These are phyloP conservation scores for Psilanteris sp. DNA, from an alignment of 1,140 invertebrate species.

Conservation along the genomic window DNA sequence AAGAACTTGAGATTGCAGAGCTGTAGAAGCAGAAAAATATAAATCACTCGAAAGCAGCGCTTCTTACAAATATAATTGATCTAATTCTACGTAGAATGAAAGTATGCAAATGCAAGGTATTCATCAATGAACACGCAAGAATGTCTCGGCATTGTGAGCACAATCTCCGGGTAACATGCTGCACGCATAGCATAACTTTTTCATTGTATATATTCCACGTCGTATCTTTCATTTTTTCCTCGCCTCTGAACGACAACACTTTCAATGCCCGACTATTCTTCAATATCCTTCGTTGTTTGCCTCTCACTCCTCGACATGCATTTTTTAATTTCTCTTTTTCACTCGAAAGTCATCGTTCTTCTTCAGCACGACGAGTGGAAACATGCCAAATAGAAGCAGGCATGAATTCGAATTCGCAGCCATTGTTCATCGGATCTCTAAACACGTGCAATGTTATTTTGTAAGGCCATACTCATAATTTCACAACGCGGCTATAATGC, in stretches of 20 bases:
- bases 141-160: conserved; percentile 32
- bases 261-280: conserved; percentile 56
- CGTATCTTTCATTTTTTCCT: conserved; percentile 39
- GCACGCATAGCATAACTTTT: conserved; percentile 34
- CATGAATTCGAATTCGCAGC: conserved; percentile 47
- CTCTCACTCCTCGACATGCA: conserved; percentile 42
- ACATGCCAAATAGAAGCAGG: conserved; percentile 52
- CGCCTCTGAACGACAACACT: conserved; percentile 44
- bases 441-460: conserved; percentile 46
- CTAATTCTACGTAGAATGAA: conserved; percentile 17
- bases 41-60: conserved; percentile 15
- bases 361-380: conserved; percentile 44
- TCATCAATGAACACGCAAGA: conserved; percentile 37
- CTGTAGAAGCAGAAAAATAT: conserved; percentile 22
- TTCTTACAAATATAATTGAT: conserved; percentile 44
- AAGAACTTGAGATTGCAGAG: conserved; percentile 8
- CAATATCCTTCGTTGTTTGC: conserved; percentile 59
- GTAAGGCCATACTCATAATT: conserved; percentile 28
- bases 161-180: conserved; percentile 13
- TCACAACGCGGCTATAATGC: too few relatives aligned
- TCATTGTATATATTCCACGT: conserved; percentile 36
- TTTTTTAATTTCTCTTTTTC: conserved; percentile 59
- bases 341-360: conserved; percentile 48
- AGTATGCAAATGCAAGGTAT: conserved; percentile 31
- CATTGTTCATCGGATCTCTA: conserved; percentile 57